These are phyloP conservation scores for Nasonia oneida DNA, from an alignment of 2,888 invertebrate species.

Conservation along the genomic window DNA sequence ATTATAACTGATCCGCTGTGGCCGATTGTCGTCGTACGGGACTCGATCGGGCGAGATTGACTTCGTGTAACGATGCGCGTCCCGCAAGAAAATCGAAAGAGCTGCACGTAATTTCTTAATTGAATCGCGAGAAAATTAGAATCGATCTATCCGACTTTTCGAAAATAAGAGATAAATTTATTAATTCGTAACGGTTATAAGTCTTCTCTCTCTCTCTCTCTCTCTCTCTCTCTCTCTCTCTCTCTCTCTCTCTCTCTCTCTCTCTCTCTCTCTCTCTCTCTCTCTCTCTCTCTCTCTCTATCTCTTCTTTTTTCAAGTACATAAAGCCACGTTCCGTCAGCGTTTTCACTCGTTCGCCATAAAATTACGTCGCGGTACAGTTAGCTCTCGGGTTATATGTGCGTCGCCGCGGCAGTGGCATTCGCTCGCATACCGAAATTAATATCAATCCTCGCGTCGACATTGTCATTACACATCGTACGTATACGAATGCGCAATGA, in stretches of 20 bases:
- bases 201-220: background rate
- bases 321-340: background rate
- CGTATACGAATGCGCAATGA: constrained; percentile 29
- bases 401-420: background rate
- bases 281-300: too few species aligned
- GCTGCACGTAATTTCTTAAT: constrained; percentile 57
- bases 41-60: constrained; percentile 36
- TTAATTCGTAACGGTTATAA: background rate
- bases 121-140: constrained; percentile 52
- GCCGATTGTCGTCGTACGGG: constrained; percentile 53
- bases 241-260: too few species aligned
- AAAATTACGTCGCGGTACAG: constrained; percentile 19
- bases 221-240: too few species aligned
- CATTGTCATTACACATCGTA: constrained; percentile 37
- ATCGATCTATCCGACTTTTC: constrained; percentile 30
- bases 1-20: constrained; percentile 50
- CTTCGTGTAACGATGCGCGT: constrained; percentile 25
- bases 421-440: constrained; percentile 37
- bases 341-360: background rate
- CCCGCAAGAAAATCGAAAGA: background rate
- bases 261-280: background rate
- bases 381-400: constrained; percentile 4
- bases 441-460: constrained; percentile 24
- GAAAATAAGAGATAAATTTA: background rate
- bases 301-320: background rate